These are phyloP conservation scores for Chelonia mydas DNA, from an alignment of 2,797 vertebrate species.

Conservation along the genomic window DNA sequence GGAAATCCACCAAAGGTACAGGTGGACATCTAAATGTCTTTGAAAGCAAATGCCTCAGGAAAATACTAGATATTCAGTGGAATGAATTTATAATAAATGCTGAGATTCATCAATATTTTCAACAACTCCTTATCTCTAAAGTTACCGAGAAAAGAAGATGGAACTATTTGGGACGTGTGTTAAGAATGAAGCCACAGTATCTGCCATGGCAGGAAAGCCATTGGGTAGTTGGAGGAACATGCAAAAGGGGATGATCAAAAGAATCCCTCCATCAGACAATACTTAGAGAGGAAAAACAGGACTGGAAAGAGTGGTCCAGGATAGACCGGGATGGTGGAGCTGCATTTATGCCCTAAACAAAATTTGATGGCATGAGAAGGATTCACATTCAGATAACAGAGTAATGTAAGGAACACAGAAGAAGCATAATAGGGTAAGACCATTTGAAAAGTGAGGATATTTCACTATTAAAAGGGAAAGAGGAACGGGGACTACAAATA, in stretches of 20 bases:
- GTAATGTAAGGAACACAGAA: neutral
- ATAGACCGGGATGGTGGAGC: neutral
- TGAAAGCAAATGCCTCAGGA: neutral
- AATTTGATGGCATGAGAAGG: slow-evolving; percentile 8
- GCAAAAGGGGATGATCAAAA: neutral
- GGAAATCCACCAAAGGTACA: neutral
- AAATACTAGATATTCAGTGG: neutral
- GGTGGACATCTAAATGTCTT: neutral
- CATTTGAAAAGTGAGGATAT: slow-evolving; percentile 18
- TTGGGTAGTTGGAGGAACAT: neutral
- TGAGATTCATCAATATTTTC: neutral
- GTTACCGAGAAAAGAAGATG: neutral
- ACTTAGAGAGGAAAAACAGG: neutral
- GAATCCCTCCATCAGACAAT: neutral
- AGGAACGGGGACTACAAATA: neutral
- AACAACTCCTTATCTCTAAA: neutral
- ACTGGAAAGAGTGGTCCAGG: neutral
- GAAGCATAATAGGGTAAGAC: neutral
- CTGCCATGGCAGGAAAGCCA: fast-evolving
- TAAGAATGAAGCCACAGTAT: neutral
- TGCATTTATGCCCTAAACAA: neutral
- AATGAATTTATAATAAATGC: neutral
- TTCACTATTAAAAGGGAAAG: neutral
- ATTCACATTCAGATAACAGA: neutral
- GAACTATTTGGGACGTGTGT: fast-evolving